These are phyloP conservation scores for Mobula hypostoma DNA, from an alignment of 2,113 vertebrate genomes.

Conservation along the genomic window DNA sequence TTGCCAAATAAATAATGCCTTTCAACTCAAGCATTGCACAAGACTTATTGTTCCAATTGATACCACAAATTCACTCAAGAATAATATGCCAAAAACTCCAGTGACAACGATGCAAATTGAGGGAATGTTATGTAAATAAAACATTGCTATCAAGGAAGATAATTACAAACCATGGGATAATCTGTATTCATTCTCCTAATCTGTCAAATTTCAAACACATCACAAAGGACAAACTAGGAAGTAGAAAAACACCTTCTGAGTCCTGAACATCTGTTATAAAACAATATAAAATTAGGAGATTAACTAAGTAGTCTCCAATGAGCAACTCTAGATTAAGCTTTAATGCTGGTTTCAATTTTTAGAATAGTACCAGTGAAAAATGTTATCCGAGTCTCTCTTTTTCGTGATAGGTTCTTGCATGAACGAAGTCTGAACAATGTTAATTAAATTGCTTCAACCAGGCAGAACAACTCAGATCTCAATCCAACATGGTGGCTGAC, in stretches of 20 bases:
- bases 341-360: too few species aligned
- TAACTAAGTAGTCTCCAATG: too few species aligned
- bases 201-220: background rate
- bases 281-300: too few species aligned
- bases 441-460: too few species aligned
- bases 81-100: background rate
- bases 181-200: background rate
- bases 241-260: background rate
- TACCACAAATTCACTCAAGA: background rate
- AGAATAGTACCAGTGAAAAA: too few species aligned
- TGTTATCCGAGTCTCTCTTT: too few species aligned
- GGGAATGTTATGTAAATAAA: background rate
- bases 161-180: background rate
- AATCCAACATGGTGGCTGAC: too few species aligned
- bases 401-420: too few species aligned
- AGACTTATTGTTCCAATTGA: background rate
- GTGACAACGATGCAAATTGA: background rate
- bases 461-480: too few species aligned
- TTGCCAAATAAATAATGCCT: background rate
- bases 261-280: background rate
- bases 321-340: too few species aligned
- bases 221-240: background rate
- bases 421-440: too few species aligned
- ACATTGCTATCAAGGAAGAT: background rate
- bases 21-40: background rate